Evolutionary conservation across 2,113 vertebrate species (phyloP).

Genomic region (Poecile atricapillus): DNA sequence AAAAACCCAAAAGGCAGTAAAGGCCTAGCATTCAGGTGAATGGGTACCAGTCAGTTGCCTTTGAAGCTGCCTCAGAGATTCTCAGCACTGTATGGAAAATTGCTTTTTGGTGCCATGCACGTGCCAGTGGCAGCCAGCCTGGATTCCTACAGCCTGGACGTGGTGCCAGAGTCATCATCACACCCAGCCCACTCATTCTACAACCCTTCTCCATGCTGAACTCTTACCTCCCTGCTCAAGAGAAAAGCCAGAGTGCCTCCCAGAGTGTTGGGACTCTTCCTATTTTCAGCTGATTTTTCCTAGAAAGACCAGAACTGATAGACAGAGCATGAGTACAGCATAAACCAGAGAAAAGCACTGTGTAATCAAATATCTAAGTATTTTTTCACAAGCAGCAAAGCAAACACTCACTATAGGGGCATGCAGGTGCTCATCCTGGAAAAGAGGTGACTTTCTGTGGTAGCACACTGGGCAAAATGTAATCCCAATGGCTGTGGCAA

Average conservation of each 20-base stretch:
- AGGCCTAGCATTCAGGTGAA: not conserved
- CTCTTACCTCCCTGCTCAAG: not conserved
- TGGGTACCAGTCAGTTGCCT: not conserved
- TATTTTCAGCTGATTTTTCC: not conserved
- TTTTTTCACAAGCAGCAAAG: not conserved
- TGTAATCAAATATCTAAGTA: not conserved
- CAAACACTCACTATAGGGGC: not conserved
- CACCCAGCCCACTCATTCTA: not conserved
- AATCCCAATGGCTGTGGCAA: not conserved
- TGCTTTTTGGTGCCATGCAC: not conserved
- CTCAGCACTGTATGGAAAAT: not conserved
- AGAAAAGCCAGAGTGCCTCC: not conserved
- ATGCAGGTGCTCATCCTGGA: not conserved
- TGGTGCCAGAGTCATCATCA: not conserved
- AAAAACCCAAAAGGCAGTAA: not conserved
- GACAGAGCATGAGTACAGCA: not conserved
- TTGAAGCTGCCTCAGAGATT: not conserved
- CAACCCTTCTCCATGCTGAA: not conserved
- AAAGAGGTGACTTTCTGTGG: not conserved
- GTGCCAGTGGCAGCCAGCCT: not conserved
- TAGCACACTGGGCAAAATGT: not conserved
- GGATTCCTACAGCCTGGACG: not conserved
- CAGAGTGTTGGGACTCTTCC: not conserved
- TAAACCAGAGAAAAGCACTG: not conserved
- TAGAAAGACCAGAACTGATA: not conserved